Evolutionary conservation across 1,140 invertebrate species (phyloP).

Genomic region (Pogonomyrmex californicus): DNA sequence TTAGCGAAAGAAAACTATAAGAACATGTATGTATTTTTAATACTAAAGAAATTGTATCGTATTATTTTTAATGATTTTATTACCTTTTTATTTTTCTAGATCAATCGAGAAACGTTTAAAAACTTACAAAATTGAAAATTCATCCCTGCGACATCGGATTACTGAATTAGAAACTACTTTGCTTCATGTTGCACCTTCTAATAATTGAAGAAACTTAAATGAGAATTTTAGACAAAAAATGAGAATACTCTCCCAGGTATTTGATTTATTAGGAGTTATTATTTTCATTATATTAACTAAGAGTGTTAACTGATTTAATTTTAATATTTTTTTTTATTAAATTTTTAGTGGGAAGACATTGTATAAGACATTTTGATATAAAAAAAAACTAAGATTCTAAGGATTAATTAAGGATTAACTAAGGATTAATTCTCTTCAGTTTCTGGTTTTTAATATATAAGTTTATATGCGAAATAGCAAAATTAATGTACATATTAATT

Average conservation of each 20-base stretch:
- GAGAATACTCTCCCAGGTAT: too few relatives aligned
- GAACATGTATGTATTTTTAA: conserved; percentile 67
- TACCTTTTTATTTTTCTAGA: conserved; percentile 63
- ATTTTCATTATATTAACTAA: too few relatives aligned
- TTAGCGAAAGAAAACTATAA: conserved; percentile 57
- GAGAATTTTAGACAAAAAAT: too few relatives aligned
- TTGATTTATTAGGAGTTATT: not conserved
- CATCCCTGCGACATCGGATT: conserved; percentile 61
- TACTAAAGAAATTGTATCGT: not conserved
- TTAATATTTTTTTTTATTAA: too few relatives aligned
- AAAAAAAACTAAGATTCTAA: not conserved
- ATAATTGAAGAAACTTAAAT: not conserved
- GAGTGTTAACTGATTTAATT: too few relatives aligned
- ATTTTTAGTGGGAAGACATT: too few relatives aligned
- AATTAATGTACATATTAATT: not conserved
- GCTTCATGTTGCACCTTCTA: not conserved
- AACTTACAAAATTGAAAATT: conserved; percentile 68
- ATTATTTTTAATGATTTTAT: not conserved
- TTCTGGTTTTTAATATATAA: too few relatives aligned
- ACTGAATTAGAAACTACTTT: conserved; percentile 56
- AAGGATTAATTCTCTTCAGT: not conserved
- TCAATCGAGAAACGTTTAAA: conserved; percentile 75
- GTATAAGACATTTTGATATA: not conserved
- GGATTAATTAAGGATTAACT: not conserved
- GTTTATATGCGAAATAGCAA: not conserved